Percentiles rank a stretch among this genome's conserved stretches.
Conservation (phyloP, 2,888 invertebrate species). For the Silvanus unidentatus region DNA sequence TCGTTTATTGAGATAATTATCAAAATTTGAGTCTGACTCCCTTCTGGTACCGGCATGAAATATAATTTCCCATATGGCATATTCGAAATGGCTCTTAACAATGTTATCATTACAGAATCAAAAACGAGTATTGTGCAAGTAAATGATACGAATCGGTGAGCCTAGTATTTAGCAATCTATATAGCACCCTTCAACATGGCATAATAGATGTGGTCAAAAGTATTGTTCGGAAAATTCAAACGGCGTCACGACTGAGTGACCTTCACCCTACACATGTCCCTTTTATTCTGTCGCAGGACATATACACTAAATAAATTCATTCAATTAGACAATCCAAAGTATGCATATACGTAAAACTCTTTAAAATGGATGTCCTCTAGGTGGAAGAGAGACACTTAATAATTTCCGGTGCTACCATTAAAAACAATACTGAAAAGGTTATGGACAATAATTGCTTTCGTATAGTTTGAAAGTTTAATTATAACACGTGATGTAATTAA, state of each 20-base stretch:
- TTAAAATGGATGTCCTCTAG: too few species aligned
- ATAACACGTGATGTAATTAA: conserved; percentile 34
- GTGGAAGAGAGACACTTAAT: conserved; percentile 13
- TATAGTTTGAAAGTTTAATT: conserved; percentile 29
- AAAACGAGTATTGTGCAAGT: conserved; percentile 32
- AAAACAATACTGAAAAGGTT: conserved; percentile 1
- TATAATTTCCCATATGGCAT: conserved; percentile 32
- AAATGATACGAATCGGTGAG: conserved; percentile 38
- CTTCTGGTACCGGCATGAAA: conserved; percentile 3
- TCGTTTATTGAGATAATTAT: too few species aligned
- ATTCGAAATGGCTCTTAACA: conserved; percentile 25
- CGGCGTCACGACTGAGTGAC: conserved; percentile 23
- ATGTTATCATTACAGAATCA: conserved; percentile 29
- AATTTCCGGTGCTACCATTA: not conserved
- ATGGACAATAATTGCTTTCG: conserved; percentile 17
- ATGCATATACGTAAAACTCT: too few species aligned
- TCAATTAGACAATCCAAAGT: conserved; percentile 5
- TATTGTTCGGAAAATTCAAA: conserved; percentile 34
- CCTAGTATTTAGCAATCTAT: conserved; percentile 32
- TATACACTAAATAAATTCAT: conserved; percentile 14
- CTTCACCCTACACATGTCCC: conserved; percentile 14
- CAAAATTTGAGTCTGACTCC: too few species aligned
- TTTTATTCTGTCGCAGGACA: not conserved
- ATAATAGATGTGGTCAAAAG: conserved; percentile 38
- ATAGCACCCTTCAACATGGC: conserved; percentile 30